Conservation (phyloP, 1,140 invertebrate species). For the Penaeus indicus region DNA sequence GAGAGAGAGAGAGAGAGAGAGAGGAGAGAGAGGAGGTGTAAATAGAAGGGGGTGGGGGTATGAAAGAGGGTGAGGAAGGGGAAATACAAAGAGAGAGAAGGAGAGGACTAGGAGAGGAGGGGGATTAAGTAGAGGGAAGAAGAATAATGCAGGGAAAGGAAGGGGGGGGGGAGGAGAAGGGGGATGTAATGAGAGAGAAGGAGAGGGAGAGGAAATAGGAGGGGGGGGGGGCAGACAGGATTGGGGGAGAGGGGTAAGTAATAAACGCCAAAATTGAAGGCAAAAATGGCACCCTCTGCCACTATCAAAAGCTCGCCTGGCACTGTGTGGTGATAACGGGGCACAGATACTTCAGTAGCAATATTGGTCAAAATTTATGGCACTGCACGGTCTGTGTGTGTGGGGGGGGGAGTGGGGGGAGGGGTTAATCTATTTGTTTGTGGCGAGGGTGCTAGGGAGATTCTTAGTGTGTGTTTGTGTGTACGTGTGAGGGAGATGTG, state of each 20-base stretch:
- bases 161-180: not conserved
- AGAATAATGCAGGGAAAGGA: not conserved
- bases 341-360: no score
- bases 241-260: not conserved
- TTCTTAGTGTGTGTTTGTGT: no score
- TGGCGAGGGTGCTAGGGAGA: no score
- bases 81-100: not conserved
- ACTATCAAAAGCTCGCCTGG: no score
- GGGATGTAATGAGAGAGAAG: not conserved
- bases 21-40: not conserved
- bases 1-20: not conserved
- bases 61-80: not conserved
- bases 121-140: not conserved
- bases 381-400: no score
- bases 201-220: not conserved
- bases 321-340: no score
- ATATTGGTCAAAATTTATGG: no score
- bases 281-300: no score
- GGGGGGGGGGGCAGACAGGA: not conserved
- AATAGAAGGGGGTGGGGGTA: not conserved
- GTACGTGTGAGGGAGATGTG: no score
- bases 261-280: not conserved
- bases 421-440: no score
- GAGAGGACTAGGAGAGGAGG: not conserved
- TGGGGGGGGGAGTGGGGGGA: no score